A percentile compares a stretch with the other conserved stretches of the same genome.
These are phyloP conservation scores for Charaxes varanes DNA, from an alignment of 1,140 invertebrate species.

Conservation along the genomic window DNA sequence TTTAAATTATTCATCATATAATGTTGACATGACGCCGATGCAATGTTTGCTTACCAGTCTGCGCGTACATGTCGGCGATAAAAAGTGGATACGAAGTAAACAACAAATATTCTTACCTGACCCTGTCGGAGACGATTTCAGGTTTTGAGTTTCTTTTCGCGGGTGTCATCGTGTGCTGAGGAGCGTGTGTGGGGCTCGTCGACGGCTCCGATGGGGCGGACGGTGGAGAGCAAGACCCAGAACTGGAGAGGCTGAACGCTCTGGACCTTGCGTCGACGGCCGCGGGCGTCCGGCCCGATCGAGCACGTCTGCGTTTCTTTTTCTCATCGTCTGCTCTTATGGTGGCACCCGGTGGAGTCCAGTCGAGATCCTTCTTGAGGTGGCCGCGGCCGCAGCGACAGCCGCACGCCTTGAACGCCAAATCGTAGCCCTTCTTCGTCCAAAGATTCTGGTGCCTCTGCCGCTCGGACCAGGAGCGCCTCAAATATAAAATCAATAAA, in stretches of 20 bases:
- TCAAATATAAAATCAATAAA: too few relatives aligned
- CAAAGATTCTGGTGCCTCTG: conserved; percentile 96
- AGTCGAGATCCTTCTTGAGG: conserved; percentile 95
- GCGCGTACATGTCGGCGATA: background rate
- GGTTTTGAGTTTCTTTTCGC: conserved; percentile 84
- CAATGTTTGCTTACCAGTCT: background rate
- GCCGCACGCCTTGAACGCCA: conserved; percentile 92
- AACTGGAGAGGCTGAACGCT: conserved; percentile 81
- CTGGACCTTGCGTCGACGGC: conserved; percentile 80
- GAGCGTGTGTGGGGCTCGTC: conserved; percentile 71
- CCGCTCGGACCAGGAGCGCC: conserved; percentile 93
- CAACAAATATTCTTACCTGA: conserved; percentile 77
- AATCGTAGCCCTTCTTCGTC: conserved; percentile 97
- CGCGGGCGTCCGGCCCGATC: conserved; percentile 81
- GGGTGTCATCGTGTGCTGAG: conserved; percentile 62
- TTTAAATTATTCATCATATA: conserved; percentile 18
- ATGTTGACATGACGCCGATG: conserved; percentile 7
- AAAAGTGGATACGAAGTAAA: background rate
- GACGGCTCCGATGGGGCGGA: conserved; percentile 63
- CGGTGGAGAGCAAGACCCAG: conserved; percentile 72
- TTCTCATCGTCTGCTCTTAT: conserved; percentile 83
- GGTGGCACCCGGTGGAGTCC: conserved; percentile 80
- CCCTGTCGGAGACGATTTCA: conserved; percentile 86
- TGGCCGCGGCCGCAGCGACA: conserved; percentile 93
- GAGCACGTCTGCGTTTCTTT: conserved; percentile 76